Conservation (phyloP, 2,888 invertebrate genomes). For the Cephonodes hylas region DNA sequence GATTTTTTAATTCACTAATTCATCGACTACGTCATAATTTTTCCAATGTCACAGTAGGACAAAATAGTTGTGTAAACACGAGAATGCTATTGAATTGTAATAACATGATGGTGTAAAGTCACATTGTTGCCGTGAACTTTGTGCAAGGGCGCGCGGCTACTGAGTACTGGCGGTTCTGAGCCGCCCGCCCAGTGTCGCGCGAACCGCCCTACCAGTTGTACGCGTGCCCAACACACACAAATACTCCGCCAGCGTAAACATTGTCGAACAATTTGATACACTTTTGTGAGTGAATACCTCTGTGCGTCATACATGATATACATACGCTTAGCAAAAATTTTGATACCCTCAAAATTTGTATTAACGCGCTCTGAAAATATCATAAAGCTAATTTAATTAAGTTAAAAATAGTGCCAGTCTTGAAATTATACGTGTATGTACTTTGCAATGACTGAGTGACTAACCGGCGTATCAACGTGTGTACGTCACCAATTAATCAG, state of each 20-base stretch:
- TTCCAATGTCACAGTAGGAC: not conserved
- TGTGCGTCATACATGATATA: not conserved
- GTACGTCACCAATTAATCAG: conserved; percentile 19
- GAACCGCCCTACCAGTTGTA: conserved; percentile 58
- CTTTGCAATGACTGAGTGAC: conserved; percentile 8
- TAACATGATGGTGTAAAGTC: conserved; percentile 40
- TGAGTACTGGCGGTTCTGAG: conserved; percentile 25
- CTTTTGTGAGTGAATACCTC: conserved; percentile 33
- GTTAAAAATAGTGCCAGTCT: conserved; percentile 1
- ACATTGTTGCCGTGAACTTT: conserved; percentile 72
- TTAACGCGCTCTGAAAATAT: not conserved
- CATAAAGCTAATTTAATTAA: not conserved
- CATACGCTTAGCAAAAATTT: not conserved
- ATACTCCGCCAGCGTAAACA: conserved; percentile 42
- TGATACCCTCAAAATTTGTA: not conserved
- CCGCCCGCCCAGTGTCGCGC: conserved; percentile 74
- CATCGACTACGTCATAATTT: not conserved
- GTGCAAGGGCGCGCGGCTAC: conserved; percentile 58
- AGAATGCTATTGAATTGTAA: conserved; percentile 1
- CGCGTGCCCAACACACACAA: conserved; percentile 42
- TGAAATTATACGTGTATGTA: conserved; percentile 5
- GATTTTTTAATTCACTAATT: not conserved
- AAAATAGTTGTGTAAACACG: not conserved
- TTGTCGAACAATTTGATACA: conserved; percentile 36
- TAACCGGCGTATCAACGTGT: not conserved